A percentile compares a stretch with the other conserved stretches of the same genome.
These are phyloP conservation scores for Euwallacea fornicatus DNA, from an alignment of 1,140 invertebrate species.

Conservation along the genomic window DNA sequence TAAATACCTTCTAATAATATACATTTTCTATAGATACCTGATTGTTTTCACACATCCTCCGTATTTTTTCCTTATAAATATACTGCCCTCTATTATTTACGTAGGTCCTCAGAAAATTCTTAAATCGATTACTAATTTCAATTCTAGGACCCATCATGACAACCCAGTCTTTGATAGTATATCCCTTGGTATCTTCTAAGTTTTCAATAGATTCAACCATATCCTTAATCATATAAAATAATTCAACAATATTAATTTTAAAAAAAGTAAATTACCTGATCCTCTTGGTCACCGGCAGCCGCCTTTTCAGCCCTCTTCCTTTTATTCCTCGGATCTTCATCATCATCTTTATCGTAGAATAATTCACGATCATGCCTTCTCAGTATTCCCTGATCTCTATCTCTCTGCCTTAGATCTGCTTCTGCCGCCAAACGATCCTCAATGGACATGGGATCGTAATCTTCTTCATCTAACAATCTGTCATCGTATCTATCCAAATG, in stretches of 20 bases:
- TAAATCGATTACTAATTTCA: conserved; percentile 96
- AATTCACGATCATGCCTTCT: conserved; percentile 78
- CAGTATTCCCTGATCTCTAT: conserved; percentile 79
- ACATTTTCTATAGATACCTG: conserved; percentile 49
- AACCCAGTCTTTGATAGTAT: conserved; percentile 93
- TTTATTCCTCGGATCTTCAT: conserved; percentile 68
- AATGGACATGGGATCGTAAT: conserved; percentile 85
- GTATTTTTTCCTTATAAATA: conserved; percentile 91
- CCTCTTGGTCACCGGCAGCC: conserved; percentile 75
- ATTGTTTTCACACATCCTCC: conserved; percentile 93
- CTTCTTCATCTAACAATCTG: conserved; percentile 84
- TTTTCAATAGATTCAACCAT: conserved; percentile 98
- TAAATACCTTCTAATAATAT: conserved; percentile 3
- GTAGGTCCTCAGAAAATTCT: conserved; percentile 91
- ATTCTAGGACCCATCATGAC: conserved; percentile 92
- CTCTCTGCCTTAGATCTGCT: conserved; percentile 79
- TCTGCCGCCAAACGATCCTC: conserved; percentile 87
- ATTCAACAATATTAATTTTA: background rate
- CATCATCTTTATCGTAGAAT: conserved; percentile 71
- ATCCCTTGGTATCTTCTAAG: conserved; percentile 92
- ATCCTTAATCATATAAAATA: conserved; percentile 53
- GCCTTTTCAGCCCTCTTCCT: conserved; percentile 80
- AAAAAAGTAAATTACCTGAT: conserved; percentile 53
- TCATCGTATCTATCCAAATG: conserved; percentile 92
- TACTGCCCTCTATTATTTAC: conserved; percentile 85